These are phyloP conservation scores for Lampropteryx suffumata DNA, from an alignment of 2,888 invertebrate species.

Conservation along the genomic window DNA sequence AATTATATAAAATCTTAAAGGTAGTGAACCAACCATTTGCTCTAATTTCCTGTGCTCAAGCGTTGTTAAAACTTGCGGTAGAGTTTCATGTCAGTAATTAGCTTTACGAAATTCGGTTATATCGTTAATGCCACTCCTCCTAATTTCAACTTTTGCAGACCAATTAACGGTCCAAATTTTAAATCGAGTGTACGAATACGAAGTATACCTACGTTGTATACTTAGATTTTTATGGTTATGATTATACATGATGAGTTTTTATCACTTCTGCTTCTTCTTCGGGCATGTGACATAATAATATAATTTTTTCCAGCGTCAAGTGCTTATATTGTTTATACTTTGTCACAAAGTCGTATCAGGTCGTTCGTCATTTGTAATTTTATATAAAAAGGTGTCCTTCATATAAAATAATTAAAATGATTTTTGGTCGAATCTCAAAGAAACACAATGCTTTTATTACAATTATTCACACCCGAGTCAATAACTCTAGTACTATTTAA, in stretches of 20 bases:
- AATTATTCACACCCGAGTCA: too few species aligned
- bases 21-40: conserved; percentile 3
- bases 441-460: too few species aligned
- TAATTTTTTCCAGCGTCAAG: too few species aligned
- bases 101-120: conserved; percentile 63
- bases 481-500: too few species aligned
- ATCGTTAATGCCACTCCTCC: conserved; percentile 56
- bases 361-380: too few species aligned
- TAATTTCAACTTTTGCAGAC: conserved; percentile 51
- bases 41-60: conserved; percentile 21
- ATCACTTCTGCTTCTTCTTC: neutral
- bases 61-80: conserved; percentile 54
- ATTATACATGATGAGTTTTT: neutral
- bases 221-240: neutral
- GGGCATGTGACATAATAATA: too few species aligned
- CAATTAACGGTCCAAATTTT: conserved; percentile 55
- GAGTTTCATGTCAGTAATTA: conserved; percentile 72
- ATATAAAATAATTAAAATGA: too few species aligned
- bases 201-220: conserved; percentile 6
- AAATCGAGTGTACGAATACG: conserved; percentile 44
- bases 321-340: too few species aligned
- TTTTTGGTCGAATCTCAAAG: too few species aligned
- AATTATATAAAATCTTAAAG: neutral
- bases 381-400: too few species aligned
- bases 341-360: too few species aligned